Conservation (phyloP, 2,113 vertebrate species). For the Alexandromys fortis region DNA sequence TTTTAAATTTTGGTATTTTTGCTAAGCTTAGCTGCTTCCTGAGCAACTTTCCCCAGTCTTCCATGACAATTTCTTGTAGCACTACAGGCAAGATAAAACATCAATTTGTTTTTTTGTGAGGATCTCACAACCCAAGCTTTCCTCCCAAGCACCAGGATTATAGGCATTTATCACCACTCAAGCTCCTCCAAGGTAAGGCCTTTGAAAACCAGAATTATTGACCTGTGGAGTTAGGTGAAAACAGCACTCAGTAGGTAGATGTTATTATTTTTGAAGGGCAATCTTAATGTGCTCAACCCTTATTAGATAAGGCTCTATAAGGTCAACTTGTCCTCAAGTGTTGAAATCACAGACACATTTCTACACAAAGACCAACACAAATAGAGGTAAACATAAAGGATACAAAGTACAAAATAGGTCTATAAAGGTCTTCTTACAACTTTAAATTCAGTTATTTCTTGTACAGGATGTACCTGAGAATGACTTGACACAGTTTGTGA, state of each 20-base stretch:
- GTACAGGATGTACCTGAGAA: slow-evolving; percentile 7
- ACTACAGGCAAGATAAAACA: background rate
- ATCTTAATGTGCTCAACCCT: background rate
- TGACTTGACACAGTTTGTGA: slow-evolving; percentile 16
- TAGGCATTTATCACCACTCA: background rate
- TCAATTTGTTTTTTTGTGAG: background rate
- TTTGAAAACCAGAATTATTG: slow-evolving; percentile 52
- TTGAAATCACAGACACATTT: slow-evolving; percentile 42
- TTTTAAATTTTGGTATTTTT: background rate
- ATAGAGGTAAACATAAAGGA: slow-evolving; percentile 22
- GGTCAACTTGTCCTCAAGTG: slow-evolving; percentile 22
- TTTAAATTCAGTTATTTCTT: slow-evolving; percentile 48
- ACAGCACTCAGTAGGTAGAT: background rate
- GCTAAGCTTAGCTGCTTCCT: background rate
- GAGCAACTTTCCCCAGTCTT: background rate
- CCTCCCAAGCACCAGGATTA: background rate
- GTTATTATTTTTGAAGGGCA: background rate
- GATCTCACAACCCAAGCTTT: background rate
- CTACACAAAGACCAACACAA: slow-evolving; percentile 21
- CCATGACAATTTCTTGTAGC: background rate
- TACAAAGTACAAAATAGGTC: background rate
- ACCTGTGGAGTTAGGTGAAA: background rate
- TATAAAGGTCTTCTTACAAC: slow-evolving; percentile 15
- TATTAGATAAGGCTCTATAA: slow-evolving; percentile 9
- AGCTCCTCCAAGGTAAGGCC: background rate